Base-by-base conservation (phyloP, 23 tunicate genomes). In the Pegea sp. region DNA sequence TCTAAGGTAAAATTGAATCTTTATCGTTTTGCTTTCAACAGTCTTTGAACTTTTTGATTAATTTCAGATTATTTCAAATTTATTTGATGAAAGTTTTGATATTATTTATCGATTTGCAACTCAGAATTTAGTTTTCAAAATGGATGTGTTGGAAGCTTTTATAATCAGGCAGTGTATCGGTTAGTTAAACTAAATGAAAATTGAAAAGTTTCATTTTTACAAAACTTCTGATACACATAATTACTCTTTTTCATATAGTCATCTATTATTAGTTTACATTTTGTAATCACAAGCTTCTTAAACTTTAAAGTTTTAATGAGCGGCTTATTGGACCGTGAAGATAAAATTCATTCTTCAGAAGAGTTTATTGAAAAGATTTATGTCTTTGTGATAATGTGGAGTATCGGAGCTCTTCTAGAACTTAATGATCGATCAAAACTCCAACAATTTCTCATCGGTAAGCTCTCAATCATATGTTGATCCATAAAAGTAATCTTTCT, bases 111-210 rank as follows among this genome's bases (percentile, higher is more conserved):
- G 95, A 18, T 84, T 54, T 49, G 95, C 95, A 7, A 51, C 68
- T 8, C 95, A 84, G 46, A 84, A 84, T 51, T 60, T 84, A 5
- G 52, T 38, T 51, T 84, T 84, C 64, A 84, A 84, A 56, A 84
- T 84, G 84, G 95, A 73, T 4, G 60, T 78, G 0, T 52, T 84
- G 63, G 95, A 84, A 73, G 95, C 95, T 4, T 84, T 84, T 52
- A 48, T 84, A 31, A 74, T 84, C 57, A 64, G 76, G 24, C 95
- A 84, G 44, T 72, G 78, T 60, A 68, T 84, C 6, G 80, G 95
- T 84, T 67, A 55, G 70, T 19, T 6, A 16, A 8, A n/a, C n/a
- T n/a, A n/a, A n/a, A n/a, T n/a, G n/a, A n/a, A n/a, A n/a, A n/a
- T n/a, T n/a, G n/a, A n/a, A n/a, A n/a, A 38, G 46, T 38, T 38